Conservation (phyloP, 2,113 vertebrate genomes). For the Recurvirostra avosetta region DNA sequence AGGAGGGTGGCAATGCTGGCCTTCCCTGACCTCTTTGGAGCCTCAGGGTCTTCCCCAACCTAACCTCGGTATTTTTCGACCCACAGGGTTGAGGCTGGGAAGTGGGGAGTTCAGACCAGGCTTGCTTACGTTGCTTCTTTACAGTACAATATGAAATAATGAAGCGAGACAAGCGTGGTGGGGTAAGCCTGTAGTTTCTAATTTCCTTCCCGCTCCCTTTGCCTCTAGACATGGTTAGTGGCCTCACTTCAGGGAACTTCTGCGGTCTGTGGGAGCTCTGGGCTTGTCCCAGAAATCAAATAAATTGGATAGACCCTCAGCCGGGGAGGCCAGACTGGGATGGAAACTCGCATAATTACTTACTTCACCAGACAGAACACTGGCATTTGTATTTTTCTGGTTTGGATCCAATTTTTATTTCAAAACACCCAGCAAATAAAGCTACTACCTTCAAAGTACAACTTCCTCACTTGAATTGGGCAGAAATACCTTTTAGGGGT, state of each 20-base stretch:
- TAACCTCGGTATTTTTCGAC: background rate
- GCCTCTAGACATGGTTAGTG: background rate
- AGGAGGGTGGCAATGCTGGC: background rate
- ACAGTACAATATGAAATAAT: background rate
- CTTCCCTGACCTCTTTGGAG: background rate
- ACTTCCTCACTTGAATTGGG: background rate
- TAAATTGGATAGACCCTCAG: background rate
- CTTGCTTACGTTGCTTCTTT: background rate
- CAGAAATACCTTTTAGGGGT: conserved; percentile 88
- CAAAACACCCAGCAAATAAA: background rate
- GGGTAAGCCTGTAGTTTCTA: background rate
- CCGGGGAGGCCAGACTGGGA: background rate
- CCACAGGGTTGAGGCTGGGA: background rate
- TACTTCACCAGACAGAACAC: background rate
- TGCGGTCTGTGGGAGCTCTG: background rate
- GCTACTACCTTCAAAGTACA: background rate
- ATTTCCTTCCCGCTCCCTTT: background rate
- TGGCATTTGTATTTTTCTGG: background rate
- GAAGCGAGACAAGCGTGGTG: background rate
- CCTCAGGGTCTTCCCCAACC: background rate
- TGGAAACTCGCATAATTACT: background rate
- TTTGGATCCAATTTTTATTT: background rate
- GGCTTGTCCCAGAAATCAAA: background rate
- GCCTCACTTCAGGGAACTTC: background rate
- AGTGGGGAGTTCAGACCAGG: background rate